Percentiles rank a stretch among this genome's conserved stretches.
Evolutionary conservation across 2,113 vertebrate species (phyloP).

Genomic region (Cyrtonyx montezumae): DNA sequence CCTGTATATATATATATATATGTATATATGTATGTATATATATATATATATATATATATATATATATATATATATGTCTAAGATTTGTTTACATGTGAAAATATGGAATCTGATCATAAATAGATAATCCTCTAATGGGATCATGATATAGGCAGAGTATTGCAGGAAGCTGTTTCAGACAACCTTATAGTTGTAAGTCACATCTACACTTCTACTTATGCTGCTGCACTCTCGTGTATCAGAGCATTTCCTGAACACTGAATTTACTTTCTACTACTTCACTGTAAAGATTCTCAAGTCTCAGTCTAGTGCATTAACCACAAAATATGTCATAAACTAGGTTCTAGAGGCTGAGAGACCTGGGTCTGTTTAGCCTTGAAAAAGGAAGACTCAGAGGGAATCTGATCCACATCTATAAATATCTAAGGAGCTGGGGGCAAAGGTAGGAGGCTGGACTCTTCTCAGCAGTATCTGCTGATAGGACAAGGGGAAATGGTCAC

Average conservation of each 20-base stretch:
- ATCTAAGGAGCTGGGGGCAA: too few relatives aligned
- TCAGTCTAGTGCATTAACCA: neutral
- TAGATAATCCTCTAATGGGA: neutral
- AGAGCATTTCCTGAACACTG: neutral
- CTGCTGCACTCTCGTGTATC: neutral
- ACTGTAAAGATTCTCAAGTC: neutral
- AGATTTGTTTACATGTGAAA: neutral
- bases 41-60: too few relatives aligned
- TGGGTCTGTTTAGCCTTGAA: too few relatives aligned
- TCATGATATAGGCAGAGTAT: neutral
- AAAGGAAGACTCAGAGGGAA: too few relatives aligned
- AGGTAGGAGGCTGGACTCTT: too few relatives aligned
- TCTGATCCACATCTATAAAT: too few relatives aligned
- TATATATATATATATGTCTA: neutral
- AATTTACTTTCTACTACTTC: neutral
- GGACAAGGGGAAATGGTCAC: too few relatives aligned
- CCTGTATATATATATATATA: too few relatives aligned
- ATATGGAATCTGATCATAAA: neutral
- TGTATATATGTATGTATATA: too few relatives aligned
- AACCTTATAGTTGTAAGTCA: neutral
- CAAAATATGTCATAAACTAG: neutral
- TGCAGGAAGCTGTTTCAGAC: neutral
- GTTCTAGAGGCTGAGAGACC: too few relatives aligned
- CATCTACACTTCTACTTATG: neutral
- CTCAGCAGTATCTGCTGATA: too few relatives aligned